These are phyloP conservation scores for Epinephelus moara DNA, from an alignment of 2,113 vertebrate genomes.

Conservation along the genomic window DNA sequence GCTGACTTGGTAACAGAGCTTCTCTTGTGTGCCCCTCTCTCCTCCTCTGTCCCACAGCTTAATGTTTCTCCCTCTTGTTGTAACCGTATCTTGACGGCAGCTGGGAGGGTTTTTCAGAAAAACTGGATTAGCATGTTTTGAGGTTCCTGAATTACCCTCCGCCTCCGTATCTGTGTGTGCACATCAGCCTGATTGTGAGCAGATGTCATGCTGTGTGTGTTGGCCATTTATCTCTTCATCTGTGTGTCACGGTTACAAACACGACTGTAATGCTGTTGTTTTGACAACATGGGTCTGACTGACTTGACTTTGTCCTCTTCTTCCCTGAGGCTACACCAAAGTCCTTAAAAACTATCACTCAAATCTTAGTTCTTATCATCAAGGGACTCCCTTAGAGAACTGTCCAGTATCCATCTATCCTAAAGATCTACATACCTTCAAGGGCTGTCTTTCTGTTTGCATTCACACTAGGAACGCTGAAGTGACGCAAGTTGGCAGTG, in stretches of 20 bases:
- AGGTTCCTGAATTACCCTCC: slow-evolving; percentile 45
- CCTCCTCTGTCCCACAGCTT: slow-evolving; percentile 46
- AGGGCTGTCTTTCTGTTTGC: no score
- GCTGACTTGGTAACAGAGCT: slow-evolving; percentile 64
- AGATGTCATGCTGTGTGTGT: slow-evolving; percentile 20
- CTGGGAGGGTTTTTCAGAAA: slow-evolving; percentile 51
- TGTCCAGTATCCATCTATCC: no score
- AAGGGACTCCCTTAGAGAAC: no score
- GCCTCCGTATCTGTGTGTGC: slow-evolving; percentile 13
- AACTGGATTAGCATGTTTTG: slow-evolving; percentile 71
- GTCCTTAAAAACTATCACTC: background rate
- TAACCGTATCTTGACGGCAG: slow-evolving; percentile 67
- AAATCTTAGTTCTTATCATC: no score
- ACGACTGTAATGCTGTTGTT: slow-evolving; percentile 1
- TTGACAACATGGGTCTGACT: slow-evolving; percentile 25
- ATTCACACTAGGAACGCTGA: no score
- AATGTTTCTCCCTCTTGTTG: slow-evolving; percentile 59
- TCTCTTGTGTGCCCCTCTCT: slow-evolving; percentile 55
- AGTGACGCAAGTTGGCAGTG: no score
- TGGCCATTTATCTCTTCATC: slow-evolving; percentile 41
- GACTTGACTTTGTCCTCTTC: slow-evolving; percentile 7
- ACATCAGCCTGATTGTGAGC: slow-evolving; percentile 44
- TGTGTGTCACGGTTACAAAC: slow-evolving; percentile 43
- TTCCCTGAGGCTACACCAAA: background rate
- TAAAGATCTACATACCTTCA: no score